These are phyloP conservation scores for Lamproptera curius DNA, from an alignment of 2,888 invertebrate genomes.

Conservation along the genomic window DNA sequence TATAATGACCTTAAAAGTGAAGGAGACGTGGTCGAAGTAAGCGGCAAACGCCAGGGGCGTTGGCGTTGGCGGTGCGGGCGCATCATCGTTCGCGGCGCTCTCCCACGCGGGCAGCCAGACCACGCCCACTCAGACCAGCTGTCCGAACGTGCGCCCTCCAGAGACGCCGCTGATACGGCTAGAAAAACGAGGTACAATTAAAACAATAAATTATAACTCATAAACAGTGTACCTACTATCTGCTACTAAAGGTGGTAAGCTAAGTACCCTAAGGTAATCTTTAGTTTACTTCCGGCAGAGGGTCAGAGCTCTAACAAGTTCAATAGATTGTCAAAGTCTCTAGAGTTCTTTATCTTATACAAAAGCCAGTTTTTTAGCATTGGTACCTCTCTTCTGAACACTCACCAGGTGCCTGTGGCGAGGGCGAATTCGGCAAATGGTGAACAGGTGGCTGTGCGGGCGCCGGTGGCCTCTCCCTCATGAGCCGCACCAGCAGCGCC, in stretches of 20 bases:
- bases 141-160: conserved; percentile 44
- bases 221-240: no score
- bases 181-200: no score
- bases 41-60: conserved; percentile 48
- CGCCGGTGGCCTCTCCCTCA: conserved; percentile 38
- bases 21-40: conserved; percentile 48
- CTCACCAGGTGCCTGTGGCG: conserved; percentile 15
- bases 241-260: no score
- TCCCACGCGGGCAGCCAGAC: conserved; percentile 64
- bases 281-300: no score
- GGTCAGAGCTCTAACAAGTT: no score
- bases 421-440: conserved; percentile 18
- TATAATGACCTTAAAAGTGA: conserved; percentile 51
- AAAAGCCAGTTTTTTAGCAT: no score
- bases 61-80: conserved; percentile 38
- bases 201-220: no score
- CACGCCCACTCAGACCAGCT: conserved; percentile 71
- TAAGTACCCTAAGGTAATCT: no score
- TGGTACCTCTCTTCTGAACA: no score
- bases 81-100: conserved; percentile 43
- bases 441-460: conserved; percentile 35
- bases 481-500: conserved; percentile 45
- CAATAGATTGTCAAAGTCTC: no score
- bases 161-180: conserved; percentile 27
- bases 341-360: no score